Evolutionary conservation across 2,113 vertebrate genomes (phyloP), one percentile per base, ranked within the genome.

Genomic region (Hyla sarda): DNA sequence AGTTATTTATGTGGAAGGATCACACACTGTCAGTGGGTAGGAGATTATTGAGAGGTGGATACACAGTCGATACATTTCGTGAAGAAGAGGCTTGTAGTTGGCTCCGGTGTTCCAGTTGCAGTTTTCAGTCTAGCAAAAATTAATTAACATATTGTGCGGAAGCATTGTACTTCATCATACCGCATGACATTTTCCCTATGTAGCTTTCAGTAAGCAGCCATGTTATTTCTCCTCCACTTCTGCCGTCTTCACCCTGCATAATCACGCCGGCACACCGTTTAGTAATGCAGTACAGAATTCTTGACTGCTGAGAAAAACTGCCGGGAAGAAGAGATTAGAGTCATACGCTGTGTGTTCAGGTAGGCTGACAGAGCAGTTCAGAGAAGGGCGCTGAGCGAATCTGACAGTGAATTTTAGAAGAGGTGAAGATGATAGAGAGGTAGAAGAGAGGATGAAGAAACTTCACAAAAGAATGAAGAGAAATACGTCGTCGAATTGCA

Each of bases 271-370:
- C 21, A 17, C 65, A 25, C 62, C 48, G 37, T 86, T 86, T 81
- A 81, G 84, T 73, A 72, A 80, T 73, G 77, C 84, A 72, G 84
- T 71, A 72, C 84, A 80, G 48, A 71, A 52, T 58, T 62, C 76
- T 72, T 45, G 76, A 80, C 77, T 86, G 84, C 84, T 86, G 84
- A 86, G 76, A 86, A 86, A 85, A 84, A 84, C 67, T 84, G 71
- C 67, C 30, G 52, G 71, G 71, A 84, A 77, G 52, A 75, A 76
- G 54, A 86, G 84, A 86, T 86, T 86, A 80, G 62, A 86, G 30
- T 37, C 16, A 30, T 52, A 69, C 47, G 32, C 74, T 78, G 76
- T 58, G 30, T 73, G 60, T 73, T 86, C 47, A 47, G 76, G 76
- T 71, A 79, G 76, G 76, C 65, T 86, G 76, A 72, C 83, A 47